Evolutionary conservation across 2,888 invertebrate species (phyloP).

Genomic region (Sinelater perroti): DNA sequence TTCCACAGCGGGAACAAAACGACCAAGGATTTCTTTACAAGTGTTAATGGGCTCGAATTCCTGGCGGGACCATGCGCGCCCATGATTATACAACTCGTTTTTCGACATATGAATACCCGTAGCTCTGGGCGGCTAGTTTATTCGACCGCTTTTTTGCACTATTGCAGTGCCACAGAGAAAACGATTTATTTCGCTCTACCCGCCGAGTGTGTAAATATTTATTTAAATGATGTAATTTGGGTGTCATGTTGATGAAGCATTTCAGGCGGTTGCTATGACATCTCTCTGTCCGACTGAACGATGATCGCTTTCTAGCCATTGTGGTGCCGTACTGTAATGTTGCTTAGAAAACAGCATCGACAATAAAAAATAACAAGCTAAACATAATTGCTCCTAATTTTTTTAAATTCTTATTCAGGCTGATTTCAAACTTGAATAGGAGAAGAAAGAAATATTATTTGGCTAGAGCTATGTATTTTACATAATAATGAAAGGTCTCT

Average conservation of each 20-base stretch:
- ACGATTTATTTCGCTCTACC: slow-evolving; percentile 28
- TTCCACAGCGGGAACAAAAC: slow-evolving; percentile 39
- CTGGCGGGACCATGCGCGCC: slow-evolving; percentile 23
- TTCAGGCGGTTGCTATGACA: not conserved
- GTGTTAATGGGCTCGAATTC: slow-evolving; percentile 32
- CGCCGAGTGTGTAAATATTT: slow-evolving; percentile 35
- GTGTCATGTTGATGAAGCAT: slow-evolving; percentile 26
- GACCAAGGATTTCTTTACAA: slow-evolving; percentile 39
- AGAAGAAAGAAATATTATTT: too few relatives aligned
- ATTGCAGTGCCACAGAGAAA: slow-evolving; percentile 20
- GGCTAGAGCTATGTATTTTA: too few relatives aligned
- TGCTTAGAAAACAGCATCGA: too few relatives aligned
- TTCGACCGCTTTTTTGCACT: not conserved
- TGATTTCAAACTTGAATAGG: too few relatives aligned
- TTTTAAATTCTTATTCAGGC: too few relatives aligned
- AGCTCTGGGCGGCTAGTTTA: not conserved
- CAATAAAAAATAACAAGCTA: too few relatives aligned
- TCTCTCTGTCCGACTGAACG: not conserved
- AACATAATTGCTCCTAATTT: too few relatives aligned
- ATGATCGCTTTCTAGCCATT: too few relatives aligned
- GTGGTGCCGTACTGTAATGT: too few relatives aligned
- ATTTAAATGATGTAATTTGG: slow-evolving; percentile 38
- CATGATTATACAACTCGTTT: slow-evolving; percentile 4
- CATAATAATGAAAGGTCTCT: too few relatives aligned
- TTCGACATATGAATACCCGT: not conserved